Conservation (phyloP, 2,797 vertebrate genomes). For the Oreortyx pictus region DNA sequence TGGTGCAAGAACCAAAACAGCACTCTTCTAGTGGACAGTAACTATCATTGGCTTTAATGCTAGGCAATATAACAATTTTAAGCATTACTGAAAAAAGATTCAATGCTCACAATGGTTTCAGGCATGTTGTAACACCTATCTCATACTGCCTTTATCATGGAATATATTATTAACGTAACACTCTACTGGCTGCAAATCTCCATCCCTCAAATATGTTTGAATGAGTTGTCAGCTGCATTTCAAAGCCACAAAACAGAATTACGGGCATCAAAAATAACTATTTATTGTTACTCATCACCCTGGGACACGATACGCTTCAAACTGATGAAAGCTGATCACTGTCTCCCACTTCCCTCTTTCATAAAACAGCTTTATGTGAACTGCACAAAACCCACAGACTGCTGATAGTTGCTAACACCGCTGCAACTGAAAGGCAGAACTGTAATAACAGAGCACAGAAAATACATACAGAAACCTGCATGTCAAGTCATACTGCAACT, state of each 20-base stretch:
- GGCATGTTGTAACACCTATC: not conserved
- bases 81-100: not conserved
- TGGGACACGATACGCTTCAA: not conserved
- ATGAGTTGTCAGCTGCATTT: not conserved
- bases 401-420: not conserved
- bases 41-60: not conserved
- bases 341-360: not conserved
- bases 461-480: fast-evolving
- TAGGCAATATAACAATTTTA: not conserved
- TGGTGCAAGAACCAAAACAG: not conserved
- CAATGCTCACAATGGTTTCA: not conserved
- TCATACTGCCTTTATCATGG: not conserved
- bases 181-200: not conserved
- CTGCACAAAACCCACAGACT: not conserved
- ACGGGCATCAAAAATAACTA: not conserved
- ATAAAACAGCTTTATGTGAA: not conserved
- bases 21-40: not conserved
- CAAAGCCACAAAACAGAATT: not conserved
- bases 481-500: not conserved
- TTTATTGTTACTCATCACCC: not conserved
- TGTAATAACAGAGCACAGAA: not conserved
- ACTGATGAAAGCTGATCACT: not conserved
- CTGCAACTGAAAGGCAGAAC: not conserved
- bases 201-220: not conserved
- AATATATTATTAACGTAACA: not conserved